Conservation (phyloP, 1,140 invertebrate genomes). For the Lasaia peninsularis region DNA sequence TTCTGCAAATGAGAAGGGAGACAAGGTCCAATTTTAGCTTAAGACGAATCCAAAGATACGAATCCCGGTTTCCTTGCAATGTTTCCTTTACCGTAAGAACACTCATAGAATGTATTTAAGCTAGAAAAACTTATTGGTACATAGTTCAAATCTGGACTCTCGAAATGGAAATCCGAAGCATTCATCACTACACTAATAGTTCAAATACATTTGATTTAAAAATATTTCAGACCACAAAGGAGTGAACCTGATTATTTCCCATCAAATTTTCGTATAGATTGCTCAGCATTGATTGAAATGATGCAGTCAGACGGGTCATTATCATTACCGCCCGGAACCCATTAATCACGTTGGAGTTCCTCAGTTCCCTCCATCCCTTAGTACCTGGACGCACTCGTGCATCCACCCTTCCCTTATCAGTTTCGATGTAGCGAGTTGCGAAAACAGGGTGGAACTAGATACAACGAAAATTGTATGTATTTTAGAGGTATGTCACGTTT, state of each 20-base stretch:
- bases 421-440: conserved; percentile 55
- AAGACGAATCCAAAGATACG: no score
- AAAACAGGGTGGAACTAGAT: conserved; percentile 46
- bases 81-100: no score
- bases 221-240: conserved; percentile 9
- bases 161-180: no score
- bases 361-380: conserved; percentile 39
- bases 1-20: no score
- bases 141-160: no score
- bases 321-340: conserved; percentile 68
- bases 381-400: conserved; percentile 69
- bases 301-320: conserved; percentile 61
- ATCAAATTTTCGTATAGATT: conserved; percentile 3
- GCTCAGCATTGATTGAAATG: conserved; percentile 51
- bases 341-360: conserved; percentile 72
- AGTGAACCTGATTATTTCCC: neutral
- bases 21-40: no score
- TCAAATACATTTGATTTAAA: no score
- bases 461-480: conserved; percentile 47
- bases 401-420: conserved; percentile 73
- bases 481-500: conserved; percentile 27
- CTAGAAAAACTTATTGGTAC: no score
- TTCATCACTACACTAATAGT: no score
- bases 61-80: no score
- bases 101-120: no score